Evolutionary conservation across 23 tunicate genomes (phyloP).

Genomic region (Styela clava): DNA sequence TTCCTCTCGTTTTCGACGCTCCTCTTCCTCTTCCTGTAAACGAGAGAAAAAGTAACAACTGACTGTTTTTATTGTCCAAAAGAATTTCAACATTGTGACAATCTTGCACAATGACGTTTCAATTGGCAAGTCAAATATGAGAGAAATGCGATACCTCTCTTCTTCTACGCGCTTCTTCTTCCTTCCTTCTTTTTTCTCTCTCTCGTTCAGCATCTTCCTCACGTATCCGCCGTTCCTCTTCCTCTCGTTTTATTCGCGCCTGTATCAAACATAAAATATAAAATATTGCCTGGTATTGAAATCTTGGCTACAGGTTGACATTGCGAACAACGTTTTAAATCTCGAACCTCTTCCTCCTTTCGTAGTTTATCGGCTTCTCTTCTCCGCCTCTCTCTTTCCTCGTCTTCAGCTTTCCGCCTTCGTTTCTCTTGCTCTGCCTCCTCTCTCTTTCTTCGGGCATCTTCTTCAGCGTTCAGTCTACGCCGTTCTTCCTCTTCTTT

Average conservation of each 20-base stretch:
- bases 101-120: too few relatives aligned
- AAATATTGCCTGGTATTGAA: too few relatives aligned
- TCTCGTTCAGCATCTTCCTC: conserved; percentile 28
- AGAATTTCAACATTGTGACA: too few relatives aligned
- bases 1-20: conserved; percentile 32
- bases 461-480: conserved; percentile 70
- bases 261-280: conserved; percentile 1
- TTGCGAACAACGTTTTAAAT: too few relatives aligned
- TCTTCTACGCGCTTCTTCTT: conserved; percentile 28
- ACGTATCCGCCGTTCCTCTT: conserved; percentile 53
- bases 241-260: conserved; percentile 52
- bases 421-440: conserved; percentile 44
- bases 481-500: conserved; percentile 49
- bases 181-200: conserved; percentile 43
- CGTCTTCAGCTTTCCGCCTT: conserved; percentile 52
- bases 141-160: conserved; percentile 32
- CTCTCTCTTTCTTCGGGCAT: conserved; percentile 67
- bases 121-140: too few relatives aligned
- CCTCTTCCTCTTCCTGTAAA: conserved; percentile 57
- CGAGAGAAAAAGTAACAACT: too few relatives aligned
- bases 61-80: too few relatives aligned
- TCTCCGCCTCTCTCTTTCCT: conserved; percentile 51
- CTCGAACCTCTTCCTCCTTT: conserved; percentile 78
- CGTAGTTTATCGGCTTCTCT: conserved; percentile 71
- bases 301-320: too few relatives aligned